These are phyloP conservation scores for Papilio elwesi DNA, from an alignment of 2,888 invertebrate species.

Conservation along the genomic window DNA sequence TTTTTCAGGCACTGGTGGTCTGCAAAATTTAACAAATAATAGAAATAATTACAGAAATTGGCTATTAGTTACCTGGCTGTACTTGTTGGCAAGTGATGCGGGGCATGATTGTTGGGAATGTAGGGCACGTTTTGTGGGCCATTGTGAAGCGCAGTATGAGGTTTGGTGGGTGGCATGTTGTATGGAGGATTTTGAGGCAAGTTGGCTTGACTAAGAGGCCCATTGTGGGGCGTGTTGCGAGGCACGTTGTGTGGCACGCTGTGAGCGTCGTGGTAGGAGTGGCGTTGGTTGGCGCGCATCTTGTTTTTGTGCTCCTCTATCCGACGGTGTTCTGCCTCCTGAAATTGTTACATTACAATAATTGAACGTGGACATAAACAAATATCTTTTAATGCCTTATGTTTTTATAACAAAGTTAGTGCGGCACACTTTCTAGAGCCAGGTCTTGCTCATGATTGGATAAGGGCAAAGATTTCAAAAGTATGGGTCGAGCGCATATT, in stretches of 20 bases:
- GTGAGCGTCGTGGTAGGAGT: slow-evolving; percentile 80
- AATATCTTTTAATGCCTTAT: neutral
- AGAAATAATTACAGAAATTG: neutral
- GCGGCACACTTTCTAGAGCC: no score
- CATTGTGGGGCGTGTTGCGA: slow-evolving; percentile 67
- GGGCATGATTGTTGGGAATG: neutral
- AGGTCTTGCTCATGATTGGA: no score
- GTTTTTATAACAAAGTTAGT: no score
- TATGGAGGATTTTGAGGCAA: slow-evolving; percentile 8
- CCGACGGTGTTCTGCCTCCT: slow-evolving; percentile 95
- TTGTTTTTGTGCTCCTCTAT: slow-evolving; percentile 86
- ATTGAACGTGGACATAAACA: neutral
- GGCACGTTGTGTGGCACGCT: slow-evolving; percentile 66
- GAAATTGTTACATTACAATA: slow-evolving; percentile 44
- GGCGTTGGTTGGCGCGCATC: slow-evolving; percentile 68
- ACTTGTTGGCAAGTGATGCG: slow-evolving; percentile 11
- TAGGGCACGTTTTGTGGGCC: neutral
- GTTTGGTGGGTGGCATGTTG: slow-evolving; percentile 5
- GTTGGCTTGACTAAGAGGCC: neutral
- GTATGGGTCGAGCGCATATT: no score
- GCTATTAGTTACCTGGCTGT: slow-evolving; percentile 35
- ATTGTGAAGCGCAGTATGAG: neutral
- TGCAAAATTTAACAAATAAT: slow-evolving; percentile 4
- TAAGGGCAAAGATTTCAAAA: no score
- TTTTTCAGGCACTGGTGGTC: slow-evolving; percentile 32